A percentile compares a stretch with the other conserved stretches of the same genome.
Evolutionary conservation across 2,113 vertebrate genomes (phyloP).

Genomic region (Melanotaenia duboulayi): DNA sequence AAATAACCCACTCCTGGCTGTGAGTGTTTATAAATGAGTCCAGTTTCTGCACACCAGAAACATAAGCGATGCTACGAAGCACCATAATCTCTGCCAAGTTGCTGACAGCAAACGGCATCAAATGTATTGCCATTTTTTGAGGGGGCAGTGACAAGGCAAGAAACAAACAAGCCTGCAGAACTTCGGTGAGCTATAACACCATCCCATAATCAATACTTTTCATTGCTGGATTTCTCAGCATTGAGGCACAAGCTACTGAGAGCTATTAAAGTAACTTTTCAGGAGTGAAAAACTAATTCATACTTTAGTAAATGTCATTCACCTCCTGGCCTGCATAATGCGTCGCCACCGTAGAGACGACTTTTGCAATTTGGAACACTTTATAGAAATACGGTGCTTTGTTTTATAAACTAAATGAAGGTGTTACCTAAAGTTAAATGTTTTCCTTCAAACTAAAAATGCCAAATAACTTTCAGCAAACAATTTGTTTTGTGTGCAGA

Average conservation of each 20-base stretch:
- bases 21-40: slow-evolving; percentile 29
- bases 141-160: slow-evolving; percentile 9
- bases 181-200: slow-evolving; percentile 45
- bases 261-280: slow-evolving; percentile 38
- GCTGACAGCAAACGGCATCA: slow-evolving; percentile 41
- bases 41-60: slow-evolving; percentile 3
- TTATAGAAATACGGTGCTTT: background rate
- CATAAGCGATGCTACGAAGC: slow-evolving; percentile 10
- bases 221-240: slow-evolving; percentile 36
- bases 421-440: background rate
- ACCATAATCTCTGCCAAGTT: slow-evolving; percentile 35
- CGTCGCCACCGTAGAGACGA: background rate
- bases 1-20: background rate
- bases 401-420: slow-evolving; percentile 8
- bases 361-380: slow-evolving; percentile 10
- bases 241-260: background rate
- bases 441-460: background rate
- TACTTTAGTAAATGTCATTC: slow-evolving; percentile 34
- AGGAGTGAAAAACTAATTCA: slow-evolving; percentile 27
- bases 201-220: slow-evolving; percentile 54
- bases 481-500: background rate
- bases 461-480: background rate
- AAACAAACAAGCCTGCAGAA: slow-evolving; percentile 57
- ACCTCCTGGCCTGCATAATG: slow-evolving; percentile 1
- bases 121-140: slow-evolving; percentile 29